Conservation (phyloP, 2,113 vertebrate species). For the Apteryx mantelli region DNA sequence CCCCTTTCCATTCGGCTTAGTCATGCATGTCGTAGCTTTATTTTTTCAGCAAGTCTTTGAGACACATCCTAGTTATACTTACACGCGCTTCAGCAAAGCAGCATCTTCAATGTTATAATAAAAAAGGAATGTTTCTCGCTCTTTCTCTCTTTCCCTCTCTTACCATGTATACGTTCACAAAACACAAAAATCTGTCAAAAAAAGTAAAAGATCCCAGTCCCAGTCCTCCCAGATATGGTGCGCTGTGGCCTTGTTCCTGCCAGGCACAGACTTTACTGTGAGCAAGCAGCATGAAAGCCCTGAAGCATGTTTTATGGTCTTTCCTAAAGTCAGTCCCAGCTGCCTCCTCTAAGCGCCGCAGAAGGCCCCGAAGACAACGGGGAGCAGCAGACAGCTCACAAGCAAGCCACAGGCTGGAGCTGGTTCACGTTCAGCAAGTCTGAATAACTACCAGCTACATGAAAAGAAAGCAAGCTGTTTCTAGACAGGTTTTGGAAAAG, state of each 20-base stretch:
- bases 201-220: not conserved
- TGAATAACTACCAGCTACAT: not conserved
- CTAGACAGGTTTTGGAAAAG: not conserved
- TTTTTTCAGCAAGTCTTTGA: not conserved
- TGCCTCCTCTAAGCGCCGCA: not conserved
- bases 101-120: not conserved
- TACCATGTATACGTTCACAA: not conserved
- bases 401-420: not conserved
- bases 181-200: not conserved
- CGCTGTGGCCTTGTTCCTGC: not conserved
- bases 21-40: not conserved
- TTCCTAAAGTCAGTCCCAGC: not conserved
- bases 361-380: not conserved
- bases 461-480: not conserved
- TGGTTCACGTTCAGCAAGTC: not conserved
- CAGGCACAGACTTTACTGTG: not conserved
- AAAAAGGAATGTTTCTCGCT: fast-evolving
- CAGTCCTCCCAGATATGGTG: not conserved
- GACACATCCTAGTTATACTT: not conserved
- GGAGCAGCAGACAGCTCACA: not conserved
- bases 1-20: not conserved
- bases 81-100: not conserved
- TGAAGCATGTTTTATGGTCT: not conserved
- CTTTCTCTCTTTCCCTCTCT: not conserved
- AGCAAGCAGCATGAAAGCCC: not conserved